These are phyloP conservation scores for Beris morrisii DNA, from an alignment of 2,888 invertebrate species.

Conservation along the genomic window DNA sequence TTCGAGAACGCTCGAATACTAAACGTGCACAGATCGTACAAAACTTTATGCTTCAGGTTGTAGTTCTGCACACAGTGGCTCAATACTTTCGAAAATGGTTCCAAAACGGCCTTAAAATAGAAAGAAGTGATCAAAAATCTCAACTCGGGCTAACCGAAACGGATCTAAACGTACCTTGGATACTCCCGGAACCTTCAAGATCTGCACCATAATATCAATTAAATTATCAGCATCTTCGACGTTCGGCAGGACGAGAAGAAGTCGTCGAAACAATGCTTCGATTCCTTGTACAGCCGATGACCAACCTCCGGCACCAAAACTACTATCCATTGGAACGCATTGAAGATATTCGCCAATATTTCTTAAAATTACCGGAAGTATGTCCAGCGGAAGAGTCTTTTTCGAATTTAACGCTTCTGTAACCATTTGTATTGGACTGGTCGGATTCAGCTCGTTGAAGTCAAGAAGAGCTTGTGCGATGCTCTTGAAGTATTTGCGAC, in stretches of 20 bases:
- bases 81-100: slow-evolving; percentile 93
- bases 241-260: slow-evolving; percentile 69
- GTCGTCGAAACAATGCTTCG: slow-evolving; percentile 81
- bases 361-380: slow-evolving; percentile 76
- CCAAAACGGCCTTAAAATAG: slow-evolving; percentile 72
- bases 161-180: slow-evolving; percentile 45
- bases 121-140: slow-evolving; percentile 5
- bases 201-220: slow-evolving; percentile 75
- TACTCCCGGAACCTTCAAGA: slow-evolving; percentile 80
- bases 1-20: slow-evolving; percentile 87
- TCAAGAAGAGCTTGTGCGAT: slow-evolving; percentile 91
- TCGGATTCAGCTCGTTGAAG: slow-evolving; percentile 93
- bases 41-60: slow-evolving; percentile 72
- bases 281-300: slow-evolving; percentile 79
- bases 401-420: slow-evolving; percentile 73
- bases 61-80: slow-evolving; percentile 91
- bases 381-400: slow-evolving; percentile 71
- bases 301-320: slow-evolving; percentile 73
- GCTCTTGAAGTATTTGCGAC: slow-evolving; percentile 88
- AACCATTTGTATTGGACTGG: slow-evolving; percentile 88
- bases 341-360: slow-evolving; percentile 94
- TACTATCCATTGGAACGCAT: slow-evolving; percentile 82
- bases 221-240: slow-evolving; percentile 72
- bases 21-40: slow-evolving; percentile 86
- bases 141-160: no score